Evolutionary conservation across 2,113 vertebrate genomes (phyloP), one percentile per base, ranked within the genome.

Genomic region (Syngnathus scovelli): DNA sequence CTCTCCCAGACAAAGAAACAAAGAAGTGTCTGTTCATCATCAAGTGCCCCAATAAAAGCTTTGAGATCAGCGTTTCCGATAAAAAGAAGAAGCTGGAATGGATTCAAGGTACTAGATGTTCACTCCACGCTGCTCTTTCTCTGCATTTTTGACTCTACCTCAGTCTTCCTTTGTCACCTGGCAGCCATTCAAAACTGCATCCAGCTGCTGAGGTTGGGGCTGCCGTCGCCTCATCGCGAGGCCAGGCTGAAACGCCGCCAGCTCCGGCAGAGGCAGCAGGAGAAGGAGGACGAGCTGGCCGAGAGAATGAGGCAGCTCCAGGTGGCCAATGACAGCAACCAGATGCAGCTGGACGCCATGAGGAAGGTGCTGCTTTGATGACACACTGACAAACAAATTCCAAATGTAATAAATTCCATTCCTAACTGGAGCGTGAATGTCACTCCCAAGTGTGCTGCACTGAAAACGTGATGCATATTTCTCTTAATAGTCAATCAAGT

Each of bases 31-130:
- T 98, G 70, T 95, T 99, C 76, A 90, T 95, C 27, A 92, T 99
- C 85, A 98, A 96, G 76, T 96, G 95, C 66, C 76, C 84, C 1
- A 93, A 95, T 69, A 97, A 94, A 90, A 94, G 90, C 78, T 96
- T 94, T 87, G 96, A 98, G 87, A 96, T 99, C 82, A 96, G 94
- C 68, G 96, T 89, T 5, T 95, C 95, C 4, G 96, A 99, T 83
- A 99, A 98, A 84, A 99, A 96, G 91, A 99, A 96, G 88, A 99
- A 93, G 68, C 95, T 96, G 77, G 95, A 99, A 68, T 99, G 96
- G 96, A 94, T 98, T 87, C 95, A 96, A 92, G 95, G 96, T 98
- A 85, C 1, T 4, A 41, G 60, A 3, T 6, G 46, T 38, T 67
- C 21, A 60, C 51, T 48, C 13, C 44, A 12, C 7, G 11, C 56